Base-by-base conservation (phyloP, 2,888 invertebrate species). In the Periphyllus acericola region DNA sequence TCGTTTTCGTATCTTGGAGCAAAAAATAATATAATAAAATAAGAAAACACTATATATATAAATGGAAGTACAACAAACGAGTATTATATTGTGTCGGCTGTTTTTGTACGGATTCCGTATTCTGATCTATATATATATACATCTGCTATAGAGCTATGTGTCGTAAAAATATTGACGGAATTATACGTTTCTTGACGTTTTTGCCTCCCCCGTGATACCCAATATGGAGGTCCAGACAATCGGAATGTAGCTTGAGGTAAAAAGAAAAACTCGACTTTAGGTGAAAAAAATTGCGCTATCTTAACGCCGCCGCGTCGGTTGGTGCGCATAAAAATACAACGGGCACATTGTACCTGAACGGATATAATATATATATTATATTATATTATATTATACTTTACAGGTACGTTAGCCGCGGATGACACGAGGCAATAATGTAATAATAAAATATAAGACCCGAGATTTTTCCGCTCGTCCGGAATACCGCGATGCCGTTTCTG, bases 131-230 rank as follows among this genome's bases (percentile, higher is more conserved):
- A 25, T 68, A 71, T 17, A 14, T 32, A 71, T 71, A 71, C 21
- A 9, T 74, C 75, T 17, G 60, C 29, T 55, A 11, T 29, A 32
- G 36, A 74, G 74, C 32, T 55, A 52, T 68, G 78, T 79, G 71
- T 85, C 68, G 85, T 80, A 71, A 79, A 86, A 86, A 79, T 86
- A 79, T 86, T 71, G 78, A 79, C 36, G 71, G 79, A 71, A 86
- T 52, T n/a, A 55, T 36, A 79, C 21, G 36, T 68, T 75, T 32
- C 46, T 3, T 55, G 82, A 52, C 71, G 72, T 72, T 85, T 78
- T 83, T 86, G 19, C 79, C 86, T 80, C 80, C 80, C 72, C 80
- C 72, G 40, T 87, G 74, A 72, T 87, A 66, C 87, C 74, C 60
- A n/a, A 74, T 87, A 87, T 81, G 87, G 80, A 80, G 40, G 74